phyloP scores from a whole-genome alignment of 2,888 invertebrate genomes.

The Candidula unifasciata region DNA sequence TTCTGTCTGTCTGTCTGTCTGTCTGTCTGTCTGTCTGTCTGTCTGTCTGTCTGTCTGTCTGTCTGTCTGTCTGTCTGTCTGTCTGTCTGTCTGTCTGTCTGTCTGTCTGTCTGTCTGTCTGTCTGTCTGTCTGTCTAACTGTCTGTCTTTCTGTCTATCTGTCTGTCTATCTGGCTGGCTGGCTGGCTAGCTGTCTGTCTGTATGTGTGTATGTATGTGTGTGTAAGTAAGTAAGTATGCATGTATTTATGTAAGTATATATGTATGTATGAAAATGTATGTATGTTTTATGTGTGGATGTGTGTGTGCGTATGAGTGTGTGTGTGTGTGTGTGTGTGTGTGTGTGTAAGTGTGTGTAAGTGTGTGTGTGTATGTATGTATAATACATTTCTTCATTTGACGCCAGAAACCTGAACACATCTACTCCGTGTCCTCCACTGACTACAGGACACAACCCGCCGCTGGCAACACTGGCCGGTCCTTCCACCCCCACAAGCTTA shows the following conservation, averaged over 20 bases:
- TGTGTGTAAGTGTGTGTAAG: background rate
- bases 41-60: background rate
- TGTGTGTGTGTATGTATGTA: slow-evolving; percentile 11
- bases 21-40: slow-evolving; percentile 9
- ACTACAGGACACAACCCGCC: background rate
- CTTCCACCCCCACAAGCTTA: background rate
- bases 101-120: background rate
- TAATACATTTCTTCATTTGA: background rate
- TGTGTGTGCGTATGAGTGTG: too few relatives aligned
- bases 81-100: background rate
- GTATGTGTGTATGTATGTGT: background rate
- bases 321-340: background rate
- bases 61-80: slow-evolving; percentile 1
- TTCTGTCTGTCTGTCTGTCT: too few relatives aligned
- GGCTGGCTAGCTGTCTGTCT: too few relatives aligned
- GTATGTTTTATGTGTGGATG: background rate
- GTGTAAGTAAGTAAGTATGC: background rate
- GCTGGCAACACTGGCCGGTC: background rate
- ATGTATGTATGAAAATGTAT: slow-evolving; percentile 14
- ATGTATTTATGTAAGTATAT: background rate
- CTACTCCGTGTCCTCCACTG: too few relatives aligned
- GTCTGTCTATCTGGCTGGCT: too few relatives aligned
- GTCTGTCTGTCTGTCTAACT: too few relatives aligned
- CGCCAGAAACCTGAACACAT: too few relatives aligned
- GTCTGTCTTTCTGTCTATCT: too few relatives aligned